Percentiles rank a stretch among this genome's conserved stretches.
Evolutionary conservation across 2,113 vertebrate genomes (phyloP).

Genomic region (Talpa occidentalis): DNA sequence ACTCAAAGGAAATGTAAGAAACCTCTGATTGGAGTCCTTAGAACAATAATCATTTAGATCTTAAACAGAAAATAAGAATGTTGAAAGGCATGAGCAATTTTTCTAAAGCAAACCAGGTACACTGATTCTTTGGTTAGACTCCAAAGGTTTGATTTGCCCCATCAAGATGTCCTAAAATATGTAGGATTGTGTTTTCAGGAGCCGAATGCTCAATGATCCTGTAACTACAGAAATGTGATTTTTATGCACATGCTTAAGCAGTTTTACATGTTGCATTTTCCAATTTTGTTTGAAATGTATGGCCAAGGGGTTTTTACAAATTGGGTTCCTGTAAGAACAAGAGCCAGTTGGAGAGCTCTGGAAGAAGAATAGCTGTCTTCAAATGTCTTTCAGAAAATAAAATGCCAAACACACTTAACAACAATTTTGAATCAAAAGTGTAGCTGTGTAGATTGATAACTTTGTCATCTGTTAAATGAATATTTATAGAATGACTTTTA

Average conservation of each 20-base stretch:
- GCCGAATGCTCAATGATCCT: background rate
- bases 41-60: slow-evolving; percentile 40
- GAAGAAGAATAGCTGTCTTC: slow-evolving; percentile 5
- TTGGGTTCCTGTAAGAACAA: slow-evolving; percentile 9
- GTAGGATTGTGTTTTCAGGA: slow-evolving; percentile 31
- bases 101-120: slow-evolving; percentile 67
- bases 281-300: background rate
- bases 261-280: background rate
- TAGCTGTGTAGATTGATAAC: slow-evolving; percentile 33
- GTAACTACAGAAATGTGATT: background rate
- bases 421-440: slow-evolving; percentile 34
- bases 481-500: slow-evolving; percentile 45
- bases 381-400: slow-evolving; percentile 42
- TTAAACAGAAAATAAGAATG: slow-evolving; percentile 20
- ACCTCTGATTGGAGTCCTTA: slow-evolving; percentile 48
- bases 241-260: background rate
- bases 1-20: slow-evolving; percentile 48
- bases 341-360: background rate
- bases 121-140: slow-evolving; percentile 29
- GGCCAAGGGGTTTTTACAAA: background rate
- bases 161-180: slow-evolving; percentile 45
- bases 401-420: slow-evolving; percentile 14
- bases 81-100: background rate
- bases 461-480: slow-evolving; percentile 48
- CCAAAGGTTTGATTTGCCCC: slow-evolving; percentile 51